Evolutionary conservation across 2,888 invertebrate genomes (phyloP).

Genomic region (Deladenus siricidicola): DNA sequence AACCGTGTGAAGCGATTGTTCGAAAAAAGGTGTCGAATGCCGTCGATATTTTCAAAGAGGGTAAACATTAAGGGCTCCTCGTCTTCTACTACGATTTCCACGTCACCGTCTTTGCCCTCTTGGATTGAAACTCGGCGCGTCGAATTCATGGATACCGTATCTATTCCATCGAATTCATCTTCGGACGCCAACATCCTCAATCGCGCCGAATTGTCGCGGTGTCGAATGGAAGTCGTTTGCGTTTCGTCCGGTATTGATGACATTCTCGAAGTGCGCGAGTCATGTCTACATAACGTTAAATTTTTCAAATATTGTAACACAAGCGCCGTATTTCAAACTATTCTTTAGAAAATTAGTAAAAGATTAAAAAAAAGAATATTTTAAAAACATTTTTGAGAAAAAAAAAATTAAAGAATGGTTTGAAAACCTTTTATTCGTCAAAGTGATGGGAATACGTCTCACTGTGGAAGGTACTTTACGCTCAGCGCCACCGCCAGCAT

Average conservation of each 20-base stretch:
- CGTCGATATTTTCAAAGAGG: conserved; percentile 48
- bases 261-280: neutral
- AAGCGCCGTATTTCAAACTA: no score
- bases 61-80: conserved; percentile 31
- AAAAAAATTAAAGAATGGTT: no score
- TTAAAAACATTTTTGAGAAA: no score
- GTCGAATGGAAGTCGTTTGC: neutral
- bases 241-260: neutral
- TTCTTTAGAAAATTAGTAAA: no score
- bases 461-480: no score
- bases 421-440: neutral
- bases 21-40: conserved; percentile 43
- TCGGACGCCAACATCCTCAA: neutral
- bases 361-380: no score
- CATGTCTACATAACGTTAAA: neutral
- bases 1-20: conserved; percentile 32
- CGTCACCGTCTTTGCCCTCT: conserved; percentile 10
- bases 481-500: neutral
- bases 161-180: conserved; percentile 4
- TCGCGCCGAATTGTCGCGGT: neutral
- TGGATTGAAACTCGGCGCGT: neutral
- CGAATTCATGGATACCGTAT: neutral
- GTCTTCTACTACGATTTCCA: conserved; percentile 6
- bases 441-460: neutral
- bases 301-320: no score